phyloP scores from a whole-genome alignment of 2,113 vertebrate species.

The Nycticebus coucang region DNA sequence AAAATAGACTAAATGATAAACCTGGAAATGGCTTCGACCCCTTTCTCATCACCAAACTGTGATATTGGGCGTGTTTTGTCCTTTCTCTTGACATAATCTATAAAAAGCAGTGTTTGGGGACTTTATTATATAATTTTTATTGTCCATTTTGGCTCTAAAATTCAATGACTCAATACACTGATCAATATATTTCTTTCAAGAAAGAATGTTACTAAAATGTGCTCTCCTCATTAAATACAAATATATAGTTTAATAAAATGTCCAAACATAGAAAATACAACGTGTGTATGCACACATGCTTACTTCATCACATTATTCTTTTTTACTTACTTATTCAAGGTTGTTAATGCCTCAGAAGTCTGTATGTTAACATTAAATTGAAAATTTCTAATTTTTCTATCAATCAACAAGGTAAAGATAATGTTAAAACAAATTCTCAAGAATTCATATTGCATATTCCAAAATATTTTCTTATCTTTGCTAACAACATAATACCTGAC shows the following conservation, averaged over 20 bases:
- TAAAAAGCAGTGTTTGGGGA: neutral
- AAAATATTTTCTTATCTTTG: neutral
- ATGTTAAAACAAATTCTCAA: neutral
- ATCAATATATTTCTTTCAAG: neutral
- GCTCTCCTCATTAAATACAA: neutral
- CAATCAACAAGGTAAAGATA: neutral
- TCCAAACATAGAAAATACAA: neutral
- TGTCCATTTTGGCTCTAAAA: neutral
- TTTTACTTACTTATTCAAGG: neutral
- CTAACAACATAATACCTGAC: neutral
- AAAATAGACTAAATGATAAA: neutral
- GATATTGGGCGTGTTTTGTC: neutral
- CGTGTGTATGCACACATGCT: neutral
- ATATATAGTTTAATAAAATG: neutral
- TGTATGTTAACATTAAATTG: neutral
- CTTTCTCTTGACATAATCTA: neutral
- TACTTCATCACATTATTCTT: neutral
- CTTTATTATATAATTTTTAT: neutral
- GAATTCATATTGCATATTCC: neutral
- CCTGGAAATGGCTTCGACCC: neutral
- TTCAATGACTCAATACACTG: neutral
- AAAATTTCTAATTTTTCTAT: neutral
- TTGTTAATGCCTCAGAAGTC: neutral
- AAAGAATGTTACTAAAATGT: neutral
- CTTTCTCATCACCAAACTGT: neutral